Evolutionary conservation across 2,113 vertebrate genomes (phyloP).

Genomic region (Raja brachyura): DNA sequence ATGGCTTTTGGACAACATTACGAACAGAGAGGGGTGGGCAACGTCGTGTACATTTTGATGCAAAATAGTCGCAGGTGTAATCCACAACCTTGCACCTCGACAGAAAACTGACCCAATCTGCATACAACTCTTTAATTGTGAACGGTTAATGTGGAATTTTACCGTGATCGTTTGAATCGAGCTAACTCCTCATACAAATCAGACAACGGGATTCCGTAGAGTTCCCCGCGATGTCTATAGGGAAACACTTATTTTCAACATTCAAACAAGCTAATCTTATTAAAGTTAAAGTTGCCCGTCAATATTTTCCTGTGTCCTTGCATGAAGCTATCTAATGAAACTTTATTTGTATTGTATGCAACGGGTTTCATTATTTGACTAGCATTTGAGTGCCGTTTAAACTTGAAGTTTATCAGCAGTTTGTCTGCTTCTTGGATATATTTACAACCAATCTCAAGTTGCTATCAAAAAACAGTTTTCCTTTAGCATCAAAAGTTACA

Average conservation of each 20-base stretch:
- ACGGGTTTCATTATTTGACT: background rate
- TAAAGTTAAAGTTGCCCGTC: background rate
- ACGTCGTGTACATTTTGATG: background rate
- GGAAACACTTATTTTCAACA: background rate
- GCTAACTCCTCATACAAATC: background rate
- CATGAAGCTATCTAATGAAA: background rate
- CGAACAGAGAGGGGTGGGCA: background rate
- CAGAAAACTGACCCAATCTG: background rate
- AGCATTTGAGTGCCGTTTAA: background rate
- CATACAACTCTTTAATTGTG: background rate
- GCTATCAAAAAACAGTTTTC: background rate
- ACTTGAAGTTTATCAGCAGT: background rate
- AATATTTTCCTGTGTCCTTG: background rate
- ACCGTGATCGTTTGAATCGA: background rate
- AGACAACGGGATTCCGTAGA: too few species aligned
- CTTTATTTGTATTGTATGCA: too few species aligned
- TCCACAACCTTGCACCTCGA: background rate
- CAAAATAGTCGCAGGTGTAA: background rate
- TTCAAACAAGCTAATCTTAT: too few species aligned
- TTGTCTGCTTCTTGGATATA: background rate
- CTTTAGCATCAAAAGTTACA: background rate
- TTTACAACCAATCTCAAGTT: background rate
- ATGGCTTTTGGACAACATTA: conserved; percentile 35
- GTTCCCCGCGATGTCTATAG: background rate
- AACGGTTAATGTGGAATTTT: background rate